Conservation (phyloP, 37 sponge, comb jelly and placozoan genomes). For the Cliona cf. orientalis region DNA sequence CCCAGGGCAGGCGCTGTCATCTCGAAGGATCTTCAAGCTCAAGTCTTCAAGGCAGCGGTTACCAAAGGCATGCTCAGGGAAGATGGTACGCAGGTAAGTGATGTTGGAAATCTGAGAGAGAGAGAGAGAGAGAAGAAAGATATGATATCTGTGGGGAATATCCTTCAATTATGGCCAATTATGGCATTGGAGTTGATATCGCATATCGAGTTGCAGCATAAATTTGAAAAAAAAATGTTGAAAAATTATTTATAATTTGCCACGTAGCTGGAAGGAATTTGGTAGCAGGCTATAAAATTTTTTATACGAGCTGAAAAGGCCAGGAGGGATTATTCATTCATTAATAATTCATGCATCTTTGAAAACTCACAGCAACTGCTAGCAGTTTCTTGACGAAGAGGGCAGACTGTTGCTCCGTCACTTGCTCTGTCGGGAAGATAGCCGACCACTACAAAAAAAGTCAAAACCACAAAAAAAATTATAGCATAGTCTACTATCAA, state of each 20-base stretch:
- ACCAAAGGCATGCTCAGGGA: constrained; percentile 95
- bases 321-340: too few relatives aligned
- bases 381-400: constrained; percentile 97
- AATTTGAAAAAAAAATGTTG: too few relatives aligned
- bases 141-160: background rate
- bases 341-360: background rate
- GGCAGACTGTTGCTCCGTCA: constrained; percentile 91
- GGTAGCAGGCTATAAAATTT: too few relatives aligned
- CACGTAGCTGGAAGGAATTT: too few relatives aligned
- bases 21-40: constrained; percentile 90
- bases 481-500: background rate
- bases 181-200: too few relatives aligned
- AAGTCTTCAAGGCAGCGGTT: constrained; percentile 89
- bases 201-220: too few relatives aligned
- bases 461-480: background rate
- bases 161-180: background rate
- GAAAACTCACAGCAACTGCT: constrained; percentile 81
- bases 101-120: constrained; percentile 82
- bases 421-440: constrained; percentile 89
- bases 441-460: constrained; percentile 69
- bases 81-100: constrained; percentile 83
- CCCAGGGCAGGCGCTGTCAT: constrained; percentile 93
- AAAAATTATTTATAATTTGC: too few relatives aligned
- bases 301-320: too few relatives aligned
- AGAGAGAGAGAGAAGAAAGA: background rate